phyloP scores from a whole-genome alignment of 64 coral and sea anemone species.

The Hydrozoanthus tunicans region DNA sequence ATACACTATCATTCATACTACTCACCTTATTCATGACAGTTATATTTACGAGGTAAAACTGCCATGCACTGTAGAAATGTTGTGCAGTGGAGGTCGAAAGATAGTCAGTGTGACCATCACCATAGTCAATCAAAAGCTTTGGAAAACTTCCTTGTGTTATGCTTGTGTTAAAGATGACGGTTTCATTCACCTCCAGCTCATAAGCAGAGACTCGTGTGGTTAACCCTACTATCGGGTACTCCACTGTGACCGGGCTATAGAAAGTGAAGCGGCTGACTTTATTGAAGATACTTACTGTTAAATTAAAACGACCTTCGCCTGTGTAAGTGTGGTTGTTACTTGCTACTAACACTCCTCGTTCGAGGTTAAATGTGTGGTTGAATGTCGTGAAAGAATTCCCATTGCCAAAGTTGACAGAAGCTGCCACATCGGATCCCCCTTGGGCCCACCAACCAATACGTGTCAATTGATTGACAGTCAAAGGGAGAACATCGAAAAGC shows the following conservation, averaged over 20 bases:
- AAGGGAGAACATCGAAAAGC: not conserved
- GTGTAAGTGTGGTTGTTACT: conserved; percentile 28
- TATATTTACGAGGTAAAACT: conserved; percentile 34
- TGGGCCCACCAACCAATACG: conserved; percentile 53
- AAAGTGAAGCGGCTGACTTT: not conserved
- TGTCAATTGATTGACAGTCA: not conserved
- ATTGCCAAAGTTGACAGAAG: conserved; percentile 56
- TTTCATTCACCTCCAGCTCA: conserved; percentile 93
- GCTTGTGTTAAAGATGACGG: conserved; percentile 38
- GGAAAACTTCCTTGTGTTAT: conserved; percentile 58
- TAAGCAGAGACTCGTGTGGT: not conserved
- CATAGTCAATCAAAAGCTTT: conserved; percentile 33
- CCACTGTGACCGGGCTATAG: conserved; percentile 26
- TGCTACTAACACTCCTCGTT: conserved; percentile 1
- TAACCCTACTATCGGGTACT: conserved; percentile 34
- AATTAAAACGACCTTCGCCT: not conserved
- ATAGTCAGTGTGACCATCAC: conserved; percentile 11
- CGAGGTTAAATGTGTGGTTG: conserved; percentile 1
- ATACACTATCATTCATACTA: conserved; percentile 1
- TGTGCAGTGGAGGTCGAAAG: not conserved
- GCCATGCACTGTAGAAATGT: conserved; percentile 43
- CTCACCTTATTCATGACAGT: conserved; percentile 69
- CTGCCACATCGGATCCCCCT: conserved; percentile 41
- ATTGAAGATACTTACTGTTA: conserved; percentile 46
- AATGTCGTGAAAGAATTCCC: not conserved